A percentile compares a stretch with the other conserved stretches of the same genome.
These are phyloP conservation scores for Sialia sialis DNA, from an alignment of 2,113 vertebrate species.

Conservation along the genomic window DNA sequence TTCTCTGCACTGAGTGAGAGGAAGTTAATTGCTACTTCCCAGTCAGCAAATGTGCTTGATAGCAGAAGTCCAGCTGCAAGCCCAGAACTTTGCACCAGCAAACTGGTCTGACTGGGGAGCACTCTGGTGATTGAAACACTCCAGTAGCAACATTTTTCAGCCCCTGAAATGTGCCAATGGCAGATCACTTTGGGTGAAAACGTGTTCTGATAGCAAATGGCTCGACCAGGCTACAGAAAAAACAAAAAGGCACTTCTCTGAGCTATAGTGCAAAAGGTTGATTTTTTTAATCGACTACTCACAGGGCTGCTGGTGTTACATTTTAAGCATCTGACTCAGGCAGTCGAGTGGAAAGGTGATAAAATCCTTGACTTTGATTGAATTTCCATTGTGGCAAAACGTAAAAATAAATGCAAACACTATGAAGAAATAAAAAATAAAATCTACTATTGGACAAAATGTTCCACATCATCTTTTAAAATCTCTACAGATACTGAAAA, in stretches of 20 bases:
- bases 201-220: neutral
- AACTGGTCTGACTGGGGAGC: neutral
- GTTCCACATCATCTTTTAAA: neutral
- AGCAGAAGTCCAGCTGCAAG: neutral
- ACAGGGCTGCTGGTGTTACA: neutral
- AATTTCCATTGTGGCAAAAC: conserved; percentile 1
- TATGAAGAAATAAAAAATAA: neutral
- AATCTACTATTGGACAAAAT: neutral
- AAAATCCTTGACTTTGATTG: conserved; percentile 30
- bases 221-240: neutral
- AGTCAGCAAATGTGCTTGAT: neutral
- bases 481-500: neutral
- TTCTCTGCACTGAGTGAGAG: neutral
- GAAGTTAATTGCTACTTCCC: neutral
- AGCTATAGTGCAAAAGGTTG: neutral
- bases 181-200: neutral
- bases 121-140: neutral
- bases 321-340: conserved; percentile 48
- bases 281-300: conserved; percentile 28
- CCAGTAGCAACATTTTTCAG: neutral
- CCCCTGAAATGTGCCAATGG: neutral
- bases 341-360: conserved; percentile 23
- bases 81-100: neutral
- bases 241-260: neutral
- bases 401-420: conserved; percentile 12